Base-by-base conservation (phyloP, 1,140 invertebrate genomes). In the Campoletis sonorensis region DNA sequence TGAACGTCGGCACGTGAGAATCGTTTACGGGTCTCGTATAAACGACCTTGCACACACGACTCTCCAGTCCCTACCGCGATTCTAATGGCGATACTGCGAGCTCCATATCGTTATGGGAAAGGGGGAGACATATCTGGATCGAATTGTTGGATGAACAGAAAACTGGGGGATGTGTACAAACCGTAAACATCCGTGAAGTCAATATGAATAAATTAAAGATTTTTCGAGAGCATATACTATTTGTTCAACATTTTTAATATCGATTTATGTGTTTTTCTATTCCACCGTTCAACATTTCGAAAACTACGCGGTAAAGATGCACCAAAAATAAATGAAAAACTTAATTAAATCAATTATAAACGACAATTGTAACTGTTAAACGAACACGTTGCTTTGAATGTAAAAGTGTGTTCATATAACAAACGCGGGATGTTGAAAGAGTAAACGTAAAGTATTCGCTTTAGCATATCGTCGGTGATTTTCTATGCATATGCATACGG, bases 1-100 rank as follows among this genome's bases (percentile, higher is more conserved):
- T 85, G 84, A 83, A 83, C 71, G 71, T 75, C 72, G 37, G 71
- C 78, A 79, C 78, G 79, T 82, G 79, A 80, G 73, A 82, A 80
- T 82, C 72, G 71, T 77, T 61, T 64, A 27, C 23, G 67, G 23
- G n/a, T 75, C 45, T 67, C 77, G 26, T 51, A 71, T n/a, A 70
- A 70, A 70, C 73, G 18, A 33, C 30, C 73, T 77, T 75, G 73
- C 71, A 72, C 37, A 71, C 58, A 72, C 67, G 27, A 70, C 15
- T 70, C 67, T 33, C 30, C 30, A 51, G 15, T 75, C 30, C 21
- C 64, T 40, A 37, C 33, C 61, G 61, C 64, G 51, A 30, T 71
- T 40, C 16, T 68, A 26, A 70, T 40, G 15, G 27, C 27, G 51
- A 18, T n/a, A 54, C 51, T n/a, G 51, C n/a, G 18, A 18, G 18